Conservation (phyloP, 2,888 invertebrate species). For the Heteromurus nitidus region DNA sequence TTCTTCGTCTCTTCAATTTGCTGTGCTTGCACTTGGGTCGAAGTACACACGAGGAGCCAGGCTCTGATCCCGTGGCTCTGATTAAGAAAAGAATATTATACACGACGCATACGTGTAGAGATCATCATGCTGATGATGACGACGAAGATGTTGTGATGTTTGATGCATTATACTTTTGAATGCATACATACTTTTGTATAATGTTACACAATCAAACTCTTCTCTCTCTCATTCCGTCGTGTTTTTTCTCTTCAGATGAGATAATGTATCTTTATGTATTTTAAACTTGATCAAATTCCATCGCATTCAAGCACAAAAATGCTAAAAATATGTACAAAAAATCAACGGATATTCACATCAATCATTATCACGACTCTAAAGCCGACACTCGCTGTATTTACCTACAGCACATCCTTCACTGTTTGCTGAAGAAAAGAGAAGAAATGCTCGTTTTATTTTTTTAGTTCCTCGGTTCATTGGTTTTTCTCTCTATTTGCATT, state of each 20-base stretch:
- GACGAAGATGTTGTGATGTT: constrained; percentile 20
- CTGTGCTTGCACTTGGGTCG: constrained; percentile 61
- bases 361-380: background rate
- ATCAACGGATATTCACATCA: constrained; percentile 9
- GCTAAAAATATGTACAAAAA: constrained; percentile 32
- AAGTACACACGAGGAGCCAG: constrained; percentile 56
- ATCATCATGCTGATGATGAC: constrained; percentile 27
- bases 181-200: constrained; percentile 53
- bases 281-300: constrained; percentile 41
- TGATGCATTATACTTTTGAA: constrained; percentile 33
- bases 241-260: constrained; percentile 41
- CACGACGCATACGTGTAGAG: constrained; percentile 18
- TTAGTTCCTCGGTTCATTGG: background rate
- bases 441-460: background rate
- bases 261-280: constrained; percentile 43
- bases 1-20: constrained; percentile 43
- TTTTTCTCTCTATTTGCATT: background rate
- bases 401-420: constrained; percentile 4
- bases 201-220: constrained; percentile 59
- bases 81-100: constrained; percentile 53
- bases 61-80: constrained; percentile 61
- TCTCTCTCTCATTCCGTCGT: constrained; percentile 23
- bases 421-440: constrained; percentile 5
- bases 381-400: constrained; percentile 1
- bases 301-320: background rate